phyloP scores from a whole-genome alignment of 2,888 invertebrate species.

The Drosophila meridiana region DNA sequence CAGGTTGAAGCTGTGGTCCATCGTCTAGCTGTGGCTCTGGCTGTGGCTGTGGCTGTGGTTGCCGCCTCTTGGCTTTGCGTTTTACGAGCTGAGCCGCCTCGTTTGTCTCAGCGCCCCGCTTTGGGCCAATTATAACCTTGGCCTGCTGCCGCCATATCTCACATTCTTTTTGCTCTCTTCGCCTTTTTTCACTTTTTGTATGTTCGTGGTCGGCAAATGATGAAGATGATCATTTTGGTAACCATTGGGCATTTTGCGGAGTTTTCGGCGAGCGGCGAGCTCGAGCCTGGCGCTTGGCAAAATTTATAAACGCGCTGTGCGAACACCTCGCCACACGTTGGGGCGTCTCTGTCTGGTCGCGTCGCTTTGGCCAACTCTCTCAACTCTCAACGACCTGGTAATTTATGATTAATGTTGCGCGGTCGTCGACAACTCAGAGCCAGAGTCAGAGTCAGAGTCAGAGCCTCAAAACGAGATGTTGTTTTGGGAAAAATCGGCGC shows the following conservation, averaged over 20 bases:
- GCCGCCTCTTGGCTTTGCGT: slow-evolving; percentile 55
- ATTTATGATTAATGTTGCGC: slow-evolving; percentile 82
- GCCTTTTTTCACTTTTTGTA: slow-evolving; percentile 34
- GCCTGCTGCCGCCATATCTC: slow-evolving; percentile 77
- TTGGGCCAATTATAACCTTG: slow-evolving; percentile 82
- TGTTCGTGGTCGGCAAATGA: slow-evolving; percentile 76
- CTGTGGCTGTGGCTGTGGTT: slow-evolving; percentile 39
- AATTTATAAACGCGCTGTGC: slow-evolving; percentile 82
- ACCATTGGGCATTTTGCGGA: slow-evolving; percentile 26
- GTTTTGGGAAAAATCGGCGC: slow-evolving; percentile 64
- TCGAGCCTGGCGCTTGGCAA: slow-evolving; percentile 82
- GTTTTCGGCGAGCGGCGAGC: slow-evolving; percentile 15
- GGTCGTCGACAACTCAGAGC: slow-evolving; percentile 25
- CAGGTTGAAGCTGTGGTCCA: slow-evolving; percentile 57
- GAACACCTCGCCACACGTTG: slow-evolving; percentile 80
- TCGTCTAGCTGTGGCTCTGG: slow-evolving; percentile 33
- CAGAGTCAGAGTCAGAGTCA: slow-evolving; percentile 11
- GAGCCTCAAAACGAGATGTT: slow-evolving; percentile 48
- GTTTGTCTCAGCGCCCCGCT: slow-evolving; percentile 72
- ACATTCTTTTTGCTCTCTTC: slow-evolving; percentile 51
- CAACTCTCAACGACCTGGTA: slow-evolving; percentile 80
- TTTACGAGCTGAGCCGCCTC: slow-evolving; percentile 67
- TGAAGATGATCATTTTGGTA: slow-evolving; percentile 77
- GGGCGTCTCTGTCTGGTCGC: slow-evolving; percentile 66
- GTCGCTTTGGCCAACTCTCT: slow-evolving; percentile 63